A percentile compares a stretch with the other conserved stretches of the same genome.
These are phyloP conservation scores for Acleris sparsana DNA, from an alignment of 2,888 invertebrate genomes.

Conservation along the genomic window DNA sequence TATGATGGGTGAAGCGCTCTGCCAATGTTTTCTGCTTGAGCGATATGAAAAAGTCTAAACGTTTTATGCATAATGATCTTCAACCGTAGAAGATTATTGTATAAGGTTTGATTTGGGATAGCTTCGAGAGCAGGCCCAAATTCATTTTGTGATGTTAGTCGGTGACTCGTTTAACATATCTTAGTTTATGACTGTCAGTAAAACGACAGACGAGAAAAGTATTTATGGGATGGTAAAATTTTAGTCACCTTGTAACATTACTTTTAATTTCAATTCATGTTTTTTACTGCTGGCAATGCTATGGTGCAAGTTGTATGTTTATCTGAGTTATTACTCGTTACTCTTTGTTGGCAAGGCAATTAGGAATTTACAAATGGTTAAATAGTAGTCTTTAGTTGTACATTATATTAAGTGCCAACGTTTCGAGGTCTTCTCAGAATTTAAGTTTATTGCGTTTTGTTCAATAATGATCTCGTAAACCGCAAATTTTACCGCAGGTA, in stretches of 20 bases:
- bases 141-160: conserved; percentile 70
- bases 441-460: too few species aligned
- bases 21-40: conserved; percentile 75
- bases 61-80: conserved; percentile 41
- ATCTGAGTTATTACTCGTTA: too few species aligned
- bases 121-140: conserved; percentile 50
- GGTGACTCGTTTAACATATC: conserved; percentile 72
- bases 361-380: too few species aligned
- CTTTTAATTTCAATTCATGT: conserved; percentile 43
- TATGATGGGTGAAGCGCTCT: conserved; percentile 75
- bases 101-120: conserved; percentile 46
- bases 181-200: conserved; percentile 68
- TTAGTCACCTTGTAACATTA: conserved; percentile 55
- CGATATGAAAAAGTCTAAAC: conserved; percentile 77
- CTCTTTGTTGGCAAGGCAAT: too few species aligned
- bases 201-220: conserved; percentile 64
- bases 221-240: conserved; percentile 66
- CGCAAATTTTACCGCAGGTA: too few species aligned
- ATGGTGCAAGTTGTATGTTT: neutral
- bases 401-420: too few species aligned
- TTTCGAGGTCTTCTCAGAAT: too few species aligned
- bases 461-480: too few species aligned
- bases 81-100: conserved; percentile 43
- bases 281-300: conserved; percentile 17
- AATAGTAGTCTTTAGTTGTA: too few species aligned